Evolutionary conservation across 1,140 invertebrate species (phyloP), one percentile per base, ranked within the genome.

Genomic region (Drosophila pseudoobscura): DNA sequence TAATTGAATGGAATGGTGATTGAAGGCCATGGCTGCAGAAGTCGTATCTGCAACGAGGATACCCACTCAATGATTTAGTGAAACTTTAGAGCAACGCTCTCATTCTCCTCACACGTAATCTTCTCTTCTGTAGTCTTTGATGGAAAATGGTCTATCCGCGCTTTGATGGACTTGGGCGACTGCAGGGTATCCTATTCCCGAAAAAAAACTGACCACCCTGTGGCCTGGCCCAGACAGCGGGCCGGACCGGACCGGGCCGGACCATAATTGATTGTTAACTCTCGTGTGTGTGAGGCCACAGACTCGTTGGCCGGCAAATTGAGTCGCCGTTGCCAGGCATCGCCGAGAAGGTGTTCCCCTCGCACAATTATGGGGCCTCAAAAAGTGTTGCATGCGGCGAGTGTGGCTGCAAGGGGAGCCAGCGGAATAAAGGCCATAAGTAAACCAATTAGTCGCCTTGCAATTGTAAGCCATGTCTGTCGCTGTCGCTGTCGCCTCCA

Each of bases 371-470:
- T 75, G 75, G 54, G 11, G 44, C 52, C 52, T 31, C 49, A 43
- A 56, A 78, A 70, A 75, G 64, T 45, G 44, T 51, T 11, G 70
- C 49, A 39, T 39, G 35, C 35, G 9, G 11, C 35, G 35, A 39
- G 9, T 3, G 35, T 13, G 35, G 31, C 31, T 35, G 31, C 64
- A 63, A 43, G 44, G 51, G 47, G 46, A 43, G 35, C 8, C 41
- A 53, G 9, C 29, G 39, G 64, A 54, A 74, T 73, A 78, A 71
- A 76, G 73, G 52, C 73, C 73, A 76, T 69, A 80, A 80, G 71
- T 80, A 78, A 80, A 80, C 77, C 75, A 80, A 80, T 80, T 80
- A 80, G 64, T 74, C 75, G 71, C 51, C 47, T 54, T 52, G 43
- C 62, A 55, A 51, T 63, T 53, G 72, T 55, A 57, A 44, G 59